Percentiles rank a stretch among this genome's conserved stretches.
Conservation (phyloP, 92 coral and sea anemone species). For the Actinostola sp. region DNA sequence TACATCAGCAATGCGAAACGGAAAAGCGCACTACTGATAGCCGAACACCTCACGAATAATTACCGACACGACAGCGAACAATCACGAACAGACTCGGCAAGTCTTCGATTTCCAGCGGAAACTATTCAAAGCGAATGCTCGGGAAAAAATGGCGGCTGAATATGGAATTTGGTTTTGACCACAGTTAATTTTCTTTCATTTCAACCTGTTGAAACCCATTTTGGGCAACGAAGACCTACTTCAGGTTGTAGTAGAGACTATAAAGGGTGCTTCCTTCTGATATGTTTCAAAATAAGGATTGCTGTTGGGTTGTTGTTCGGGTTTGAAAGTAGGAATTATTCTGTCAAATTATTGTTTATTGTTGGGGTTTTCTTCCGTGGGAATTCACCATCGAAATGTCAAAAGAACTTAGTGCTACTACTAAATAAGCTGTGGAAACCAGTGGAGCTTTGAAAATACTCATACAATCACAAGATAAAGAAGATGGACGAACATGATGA, state of each 20-base stretch:
- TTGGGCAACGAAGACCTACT: neutral
- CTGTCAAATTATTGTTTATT: too few species aligned
- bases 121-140: conserved; percentile 31
- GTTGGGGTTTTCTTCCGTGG: too few species aligned
- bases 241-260: neutral
- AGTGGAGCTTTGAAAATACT: too few species aligned
- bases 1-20: conserved; percentile 37
- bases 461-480: neutral
- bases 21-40: neutral
- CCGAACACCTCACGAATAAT: conserved; percentile 9
- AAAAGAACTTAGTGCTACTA: conserved; percentile 2
- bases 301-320: neutral
- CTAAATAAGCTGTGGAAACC: too few species aligned
- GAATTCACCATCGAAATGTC: neutral
- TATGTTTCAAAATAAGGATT: neutral
- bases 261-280: neutral
- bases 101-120: conserved; percentile 24
- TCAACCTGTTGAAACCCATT: neutral
- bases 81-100: neutral
- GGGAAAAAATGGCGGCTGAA: conserved; percentile 50
- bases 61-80: conserved; percentile 2
- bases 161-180: conserved; percentile 16
- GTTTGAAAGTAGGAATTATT: neutral
- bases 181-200: neutral
- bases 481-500: conserved; percentile 1